phyloP scores from a whole-genome alignment of 1,140 invertebrate genomes.

The Parapsyche elsis region DNA sequence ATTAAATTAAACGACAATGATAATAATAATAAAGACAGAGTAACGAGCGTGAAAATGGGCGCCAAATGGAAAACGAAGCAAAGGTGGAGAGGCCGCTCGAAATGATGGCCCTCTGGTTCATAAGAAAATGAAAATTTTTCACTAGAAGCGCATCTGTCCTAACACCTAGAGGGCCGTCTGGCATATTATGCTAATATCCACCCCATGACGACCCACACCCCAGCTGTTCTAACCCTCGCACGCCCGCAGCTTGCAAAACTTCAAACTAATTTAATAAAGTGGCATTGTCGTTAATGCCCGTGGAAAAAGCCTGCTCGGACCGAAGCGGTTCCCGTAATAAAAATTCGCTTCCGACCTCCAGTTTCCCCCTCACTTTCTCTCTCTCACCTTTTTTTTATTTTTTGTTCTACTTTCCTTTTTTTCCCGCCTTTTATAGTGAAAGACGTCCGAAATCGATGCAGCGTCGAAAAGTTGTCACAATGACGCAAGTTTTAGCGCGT shows the following conservation, averaged over 20 bases:
- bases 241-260: constrained; percentile 46
- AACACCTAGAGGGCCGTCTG: constrained; percentile 43
- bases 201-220: background rate
- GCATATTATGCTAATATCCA: constrained; percentile 53
- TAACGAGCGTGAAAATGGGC: constrained; percentile 13
- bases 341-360: constrained; percentile 1
- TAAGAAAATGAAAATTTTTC: constrained; percentile 37
- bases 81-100: background rate
- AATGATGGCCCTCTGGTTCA: background rate
- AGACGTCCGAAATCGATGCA: constrained; percentile 20
- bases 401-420: background rate
- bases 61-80: constrained; percentile 12
- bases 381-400: background rate
- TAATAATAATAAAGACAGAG: constrained; percentile 24
- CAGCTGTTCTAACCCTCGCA: background rate
- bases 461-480: constrained; percentile 29
- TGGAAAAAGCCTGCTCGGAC: constrained; percentile 25
- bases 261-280: constrained; percentile 56
- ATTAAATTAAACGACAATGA: constrained; percentile 32
- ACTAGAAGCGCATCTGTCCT: constrained; percentile 46
- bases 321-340: constrained; percentile 10
- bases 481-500: constrained; percentile 19
- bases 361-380: background rate
- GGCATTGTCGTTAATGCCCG: constrained; percentile 51
- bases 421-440: background rate